These are phyloP conservation scores for Drosophila putrida DNA, from an alignment of 2,888 invertebrate species.

Conservation along the genomic window DNA sequence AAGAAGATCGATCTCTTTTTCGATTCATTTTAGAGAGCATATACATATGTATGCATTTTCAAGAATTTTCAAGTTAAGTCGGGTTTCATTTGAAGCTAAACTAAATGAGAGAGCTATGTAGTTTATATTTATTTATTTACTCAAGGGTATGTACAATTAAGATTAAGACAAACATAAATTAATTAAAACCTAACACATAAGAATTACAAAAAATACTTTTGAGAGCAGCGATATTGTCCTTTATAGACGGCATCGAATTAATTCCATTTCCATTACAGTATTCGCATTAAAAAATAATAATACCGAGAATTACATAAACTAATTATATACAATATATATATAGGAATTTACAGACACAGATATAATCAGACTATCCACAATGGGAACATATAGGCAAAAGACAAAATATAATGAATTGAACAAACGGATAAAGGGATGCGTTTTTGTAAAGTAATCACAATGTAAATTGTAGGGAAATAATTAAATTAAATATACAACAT, in stretches of 20 bases:
- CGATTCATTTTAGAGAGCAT: neutral
- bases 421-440: conserved; percentile 14
- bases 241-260: conserved; percentile 41
- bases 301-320: conserved; percentile 67
- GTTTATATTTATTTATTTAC: conserved; percentile 64
- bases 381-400: conserved; percentile 6
- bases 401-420: conserved; percentile 31
- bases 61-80: conserved; percentile 14
- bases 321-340: conserved; percentile 36
- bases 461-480: conserved; percentile 38
- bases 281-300: conserved; percentile 70
- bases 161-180: conserved; percentile 64
- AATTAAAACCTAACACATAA: conserved; percentile 56
- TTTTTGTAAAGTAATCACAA: conserved; percentile 47
- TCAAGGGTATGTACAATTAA: conserved; percentile 57
- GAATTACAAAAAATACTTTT: conserved; percentile 65
- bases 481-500: conserved; percentile 38
- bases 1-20: conserved; percentile 22
- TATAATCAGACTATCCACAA: conserved; percentile 19
- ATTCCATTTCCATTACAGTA: conserved; percentile 73
- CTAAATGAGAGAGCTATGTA: conserved; percentile 6
- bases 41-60: neutral
- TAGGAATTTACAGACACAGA: conserved; percentile 42
- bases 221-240: conserved; percentile 39
- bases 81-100: neutral